Base-by-base conservation (phyloP, 2,113 vertebrate species). In the Telmatochromis sp. region DNA sequence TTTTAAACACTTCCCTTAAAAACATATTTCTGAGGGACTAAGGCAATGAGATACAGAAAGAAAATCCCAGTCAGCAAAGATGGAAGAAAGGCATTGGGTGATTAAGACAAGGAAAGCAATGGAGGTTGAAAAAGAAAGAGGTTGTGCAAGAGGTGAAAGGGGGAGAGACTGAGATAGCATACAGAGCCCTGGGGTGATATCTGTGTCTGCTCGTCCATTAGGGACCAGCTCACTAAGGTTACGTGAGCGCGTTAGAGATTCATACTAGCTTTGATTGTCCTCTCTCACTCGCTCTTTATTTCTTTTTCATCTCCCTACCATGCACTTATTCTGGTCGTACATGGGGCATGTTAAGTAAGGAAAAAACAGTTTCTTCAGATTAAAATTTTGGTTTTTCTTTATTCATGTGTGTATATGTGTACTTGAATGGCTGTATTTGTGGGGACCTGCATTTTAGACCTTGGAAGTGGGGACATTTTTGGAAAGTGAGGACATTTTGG, bases 171-270 rank as follows among this genome's bases (percentile, higher is more conserved):
- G 81, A 73, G 83, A 85, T 21, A 6, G 85, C 88, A 84, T 6
- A 33, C 82, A 51, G 87, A 85, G 90, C 92, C 95, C 91, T 84
- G 47, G 86, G 92, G 95, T 89, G 82, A 84, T 91, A 91, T 93
- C 91, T 89, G 84, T 89, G 86, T 92, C 91, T 83, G 86, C 86
- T 80, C 85, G 19, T 93, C 93, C 91, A 93, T 95, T 94, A 94
- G 86, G 84, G 84, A 93, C 83, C 88, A 53, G 51, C 91, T 91
- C 89, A 82, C 91, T 80, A 80, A 83, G 91, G 93, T 95, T 94
- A 94, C 87, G 83, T 94, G 89, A 94, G 87, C 78, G 55, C 11
- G 12, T 26, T 51, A 54, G 75, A 80, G 83, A 84, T 19, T 26
- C 92, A 92, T 5, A 47, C 87, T 17, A 6, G 84, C 88, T 84